Evolutionary conservation across 2,888 invertebrate genomes (phyloP).

Genomic region (Lypha dubia): DNA sequence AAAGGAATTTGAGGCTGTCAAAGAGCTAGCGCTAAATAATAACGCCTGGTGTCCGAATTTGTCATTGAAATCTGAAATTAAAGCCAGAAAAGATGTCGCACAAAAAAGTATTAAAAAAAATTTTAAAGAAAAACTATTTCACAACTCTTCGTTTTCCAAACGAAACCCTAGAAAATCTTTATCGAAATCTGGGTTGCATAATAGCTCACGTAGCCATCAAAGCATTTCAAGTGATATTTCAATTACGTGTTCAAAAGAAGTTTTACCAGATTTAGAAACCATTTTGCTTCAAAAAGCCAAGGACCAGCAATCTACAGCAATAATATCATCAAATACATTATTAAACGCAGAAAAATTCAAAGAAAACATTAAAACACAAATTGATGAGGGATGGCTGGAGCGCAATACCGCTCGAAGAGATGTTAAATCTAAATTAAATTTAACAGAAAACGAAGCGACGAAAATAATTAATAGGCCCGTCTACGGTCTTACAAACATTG

Average conservation of each 20-base stretch:
- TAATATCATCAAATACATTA: conserved; percentile 73
- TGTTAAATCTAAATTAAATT: conserved; percentile 32
- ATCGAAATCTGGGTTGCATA: conserved; percentile 77
- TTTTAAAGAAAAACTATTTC: conserved; percentile 87
- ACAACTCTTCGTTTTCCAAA: conserved; percentile 87
- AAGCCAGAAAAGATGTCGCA: conserved; percentile 36
- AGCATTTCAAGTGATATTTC: conserved; percentile 35
- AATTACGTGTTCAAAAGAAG: conserved; percentile 63
- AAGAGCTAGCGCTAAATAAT: conserved; percentile 79
- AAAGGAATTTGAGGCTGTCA: conserved; percentile 79
- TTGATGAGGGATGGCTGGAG: conserved; percentile 86
- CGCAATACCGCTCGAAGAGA: conserved; percentile 76
- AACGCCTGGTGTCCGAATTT: conserved; percentile 83
- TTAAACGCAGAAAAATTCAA: conserved; percentile 73
- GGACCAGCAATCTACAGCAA: conserved; percentile 75
- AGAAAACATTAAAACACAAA: conserved; percentile 71
- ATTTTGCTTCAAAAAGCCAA: conserved; percentile 81
- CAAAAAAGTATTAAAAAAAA: conserved; percentile 75
- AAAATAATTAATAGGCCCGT: conserved; percentile 67
- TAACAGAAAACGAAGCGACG: conserved; percentile 23
- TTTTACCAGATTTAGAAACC: conserved; percentile 82
- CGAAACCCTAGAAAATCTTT: conserved; percentile 90
- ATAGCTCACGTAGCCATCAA: conserved; percentile 34
- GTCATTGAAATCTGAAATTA: conserved; percentile 12
- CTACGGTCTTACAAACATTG: conserved; percentile 83